Evolutionary conservation across 2,113 vertebrate genomes (phyloP).

Genomic region (Tupaia chinensis): DNA sequence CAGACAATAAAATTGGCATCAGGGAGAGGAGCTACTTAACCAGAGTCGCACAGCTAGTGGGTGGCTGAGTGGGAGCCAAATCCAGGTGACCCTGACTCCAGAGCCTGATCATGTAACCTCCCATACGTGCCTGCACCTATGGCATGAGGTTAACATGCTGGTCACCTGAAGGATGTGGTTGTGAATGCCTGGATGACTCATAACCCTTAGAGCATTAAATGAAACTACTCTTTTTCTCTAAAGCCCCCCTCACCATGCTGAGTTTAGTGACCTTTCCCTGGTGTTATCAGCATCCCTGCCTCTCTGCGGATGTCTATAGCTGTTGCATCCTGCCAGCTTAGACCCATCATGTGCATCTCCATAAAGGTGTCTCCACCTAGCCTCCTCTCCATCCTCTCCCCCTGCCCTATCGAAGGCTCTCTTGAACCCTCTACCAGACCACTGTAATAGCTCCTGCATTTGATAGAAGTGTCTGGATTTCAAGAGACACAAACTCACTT

Average conservation of each 20-base stretch:
- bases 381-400: background rate
- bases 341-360: rapidly evolving
- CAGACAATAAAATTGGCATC: background rate
- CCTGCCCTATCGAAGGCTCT: background rate
- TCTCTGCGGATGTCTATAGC: background rate
- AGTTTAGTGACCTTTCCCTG: background rate
- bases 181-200: background rate
- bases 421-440: background rate
- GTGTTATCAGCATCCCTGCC: background rate
- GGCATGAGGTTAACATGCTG: background rate
- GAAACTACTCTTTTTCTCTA: background rate
- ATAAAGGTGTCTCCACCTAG: background rate
- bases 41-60: background rate
- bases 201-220: background rate
- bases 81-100: background rate
- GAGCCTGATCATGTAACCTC: background rate
- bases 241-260: background rate
- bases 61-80: background rate
- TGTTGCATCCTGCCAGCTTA: background rate
- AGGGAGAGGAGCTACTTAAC: background rate
- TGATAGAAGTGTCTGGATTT: background rate
- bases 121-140: background rate
- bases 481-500: background rate
- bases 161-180: background rate
- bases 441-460: background rate